These are phyloP conservation scores for Chloropsis cyanopogon DNA, from an alignment of 2,113 vertebrate genomes.

Conservation along the genomic window DNA sequence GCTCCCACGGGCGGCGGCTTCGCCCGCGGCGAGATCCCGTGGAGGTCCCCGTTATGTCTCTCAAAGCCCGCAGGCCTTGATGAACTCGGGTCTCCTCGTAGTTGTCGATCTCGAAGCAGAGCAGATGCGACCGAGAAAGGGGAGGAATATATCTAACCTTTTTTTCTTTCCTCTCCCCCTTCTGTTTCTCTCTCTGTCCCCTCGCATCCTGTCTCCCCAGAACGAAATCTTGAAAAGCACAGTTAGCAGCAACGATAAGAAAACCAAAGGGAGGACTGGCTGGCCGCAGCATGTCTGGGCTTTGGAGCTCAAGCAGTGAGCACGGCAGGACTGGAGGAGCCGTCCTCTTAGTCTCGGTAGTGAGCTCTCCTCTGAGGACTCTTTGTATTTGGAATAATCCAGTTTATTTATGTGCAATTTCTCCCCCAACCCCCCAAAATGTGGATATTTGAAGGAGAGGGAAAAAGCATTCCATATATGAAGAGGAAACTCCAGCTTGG, in stretches of 20 bases:
- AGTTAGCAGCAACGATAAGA: conserved; percentile 91
- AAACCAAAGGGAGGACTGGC: conserved; percentile 96
- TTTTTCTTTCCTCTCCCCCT: background rate
- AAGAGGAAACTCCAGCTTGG: conserved; percentile 84
- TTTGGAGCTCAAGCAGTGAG: conserved; percentile 96
- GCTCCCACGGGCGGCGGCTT: background rate
- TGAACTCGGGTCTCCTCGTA: background rate
- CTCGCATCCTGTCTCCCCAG: conserved; percentile 67
- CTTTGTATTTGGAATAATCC: conserved; percentile 78
- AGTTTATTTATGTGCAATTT: conserved; percentile 95
- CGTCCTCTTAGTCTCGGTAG: conserved; percentile 46
- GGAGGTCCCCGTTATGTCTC: background rate
- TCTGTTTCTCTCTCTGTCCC: conserved; percentile 11
- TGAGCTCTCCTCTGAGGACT: conserved; percentile 69
- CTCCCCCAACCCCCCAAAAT: conserved; percentile 70
- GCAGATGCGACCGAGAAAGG: background rate
- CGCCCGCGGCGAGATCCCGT: fast-evolving
- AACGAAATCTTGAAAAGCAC: conserved; percentile 92
- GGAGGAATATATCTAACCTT: background rate
- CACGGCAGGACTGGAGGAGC: conserved; percentile 57
- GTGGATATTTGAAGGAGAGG: conserved; percentile 83
- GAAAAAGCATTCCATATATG: conserved; percentile 86
- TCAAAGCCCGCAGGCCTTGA: background rate
- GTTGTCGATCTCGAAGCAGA: background rate
- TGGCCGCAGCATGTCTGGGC: conserved; percentile 99